Conservation (phyloP, 1,140 invertebrate species). For the Drosophila nigromelanica region DNA sequence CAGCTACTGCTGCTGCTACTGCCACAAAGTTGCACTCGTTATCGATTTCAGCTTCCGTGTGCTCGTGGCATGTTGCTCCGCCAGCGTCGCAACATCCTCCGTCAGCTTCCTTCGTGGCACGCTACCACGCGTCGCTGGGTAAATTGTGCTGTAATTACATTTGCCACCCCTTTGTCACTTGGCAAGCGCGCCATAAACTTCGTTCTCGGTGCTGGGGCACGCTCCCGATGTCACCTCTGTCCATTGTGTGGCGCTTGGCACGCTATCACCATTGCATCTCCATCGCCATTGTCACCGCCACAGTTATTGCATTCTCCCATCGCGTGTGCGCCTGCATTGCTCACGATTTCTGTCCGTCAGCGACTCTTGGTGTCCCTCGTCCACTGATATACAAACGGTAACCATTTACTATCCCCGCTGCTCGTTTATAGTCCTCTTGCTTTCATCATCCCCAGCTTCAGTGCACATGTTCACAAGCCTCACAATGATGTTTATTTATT, state of each 20-base stretch:
- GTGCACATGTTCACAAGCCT: constrained; percentile 18
- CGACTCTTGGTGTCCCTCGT: background rate
- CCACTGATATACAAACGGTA: constrained; percentile 61
- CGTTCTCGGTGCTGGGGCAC: constrained; percentile 15
- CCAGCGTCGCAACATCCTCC: constrained; percentile 7
- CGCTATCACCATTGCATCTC: constrained; percentile 42
- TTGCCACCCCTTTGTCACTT: constrained; percentile 43
- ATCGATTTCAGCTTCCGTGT: constrained; percentile 75
- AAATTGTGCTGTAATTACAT: constrained; percentile 83
- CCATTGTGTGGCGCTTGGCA: constrained; percentile 67
- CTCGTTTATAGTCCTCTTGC: constrained; percentile 28
- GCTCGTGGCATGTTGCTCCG: constrained; percentile 24
- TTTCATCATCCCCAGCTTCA: constrained; percentile 12
- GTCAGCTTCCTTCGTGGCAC: constrained; percentile 19
- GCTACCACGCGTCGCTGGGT: constrained; percentile 51
- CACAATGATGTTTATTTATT: constrained; percentile 34
- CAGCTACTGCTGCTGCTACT: too few species aligned
- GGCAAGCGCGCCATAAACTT: constrained; percentile 33
- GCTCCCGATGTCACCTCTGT: constrained; percentile 25
- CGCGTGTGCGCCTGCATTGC: constrained; percentile 23
- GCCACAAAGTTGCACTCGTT: constrained; percentile 72
- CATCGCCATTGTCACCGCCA: constrained; percentile 9
- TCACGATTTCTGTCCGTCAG: background rate
- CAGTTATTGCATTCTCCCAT: constrained; percentile 10
- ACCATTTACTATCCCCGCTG: constrained; percentile 53